Evolutionary conservation across 2,888 invertebrate genomes (phyloP).

Genomic region (Cynaeus angustus): DNA sequence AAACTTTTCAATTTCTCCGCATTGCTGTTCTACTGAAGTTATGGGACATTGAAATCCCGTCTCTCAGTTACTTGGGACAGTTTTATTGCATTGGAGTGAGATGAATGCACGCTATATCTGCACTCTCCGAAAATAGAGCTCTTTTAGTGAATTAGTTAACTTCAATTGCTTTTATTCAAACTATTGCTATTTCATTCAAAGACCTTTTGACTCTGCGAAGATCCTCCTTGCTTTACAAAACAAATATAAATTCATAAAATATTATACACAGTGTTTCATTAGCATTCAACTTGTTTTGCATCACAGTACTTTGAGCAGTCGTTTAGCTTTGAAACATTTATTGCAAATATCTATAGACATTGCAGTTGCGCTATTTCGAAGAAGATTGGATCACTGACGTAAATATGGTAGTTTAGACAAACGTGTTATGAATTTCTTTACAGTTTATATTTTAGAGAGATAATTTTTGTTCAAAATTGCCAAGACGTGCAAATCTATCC

Average conservation of each 20-base stretch:
- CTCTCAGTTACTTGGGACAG: conserved; percentile 52
- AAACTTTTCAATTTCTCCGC: conserved; percentile 61
- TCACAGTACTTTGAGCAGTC: conserved; percentile 4
- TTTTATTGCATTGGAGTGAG: conserved; percentile 54
- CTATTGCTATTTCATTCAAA: conserved; percentile 46
- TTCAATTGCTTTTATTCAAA: conserved; percentile 50
- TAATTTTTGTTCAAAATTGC: conserved; percentile 1
- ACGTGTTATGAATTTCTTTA: conserved; percentile 23
- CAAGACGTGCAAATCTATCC: conserved; percentile 1
- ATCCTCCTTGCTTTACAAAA: conserved; percentile 8
- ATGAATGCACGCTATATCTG: conserved; percentile 44
- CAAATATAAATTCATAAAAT: conserved; percentile 20
- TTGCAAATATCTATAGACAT: conserved; percentile 20
- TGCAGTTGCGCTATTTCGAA: conserved; percentile 6
- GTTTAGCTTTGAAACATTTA: conserved; percentile 21
- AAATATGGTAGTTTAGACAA: conserved; percentile 3
- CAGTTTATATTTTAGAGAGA: not conserved
- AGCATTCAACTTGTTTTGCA: conserved; percentile 15
- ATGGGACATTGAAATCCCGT: conserved; percentile 59
- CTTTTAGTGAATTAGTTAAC: conserved; percentile 50
- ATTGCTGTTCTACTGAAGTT: conserved; percentile 58
- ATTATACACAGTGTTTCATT: conserved; percentile 23
- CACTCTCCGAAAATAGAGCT: conserved; percentile 48
- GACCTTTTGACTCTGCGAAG: conserved; percentile 32
- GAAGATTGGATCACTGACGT: conserved; percentile 14